Percentiles rank a stretch among this genome's conserved stretches.
phyloP scores from a whole-genome alignment of 2,113 vertebrate species.

The Gallinago jamesoni region DNA sequence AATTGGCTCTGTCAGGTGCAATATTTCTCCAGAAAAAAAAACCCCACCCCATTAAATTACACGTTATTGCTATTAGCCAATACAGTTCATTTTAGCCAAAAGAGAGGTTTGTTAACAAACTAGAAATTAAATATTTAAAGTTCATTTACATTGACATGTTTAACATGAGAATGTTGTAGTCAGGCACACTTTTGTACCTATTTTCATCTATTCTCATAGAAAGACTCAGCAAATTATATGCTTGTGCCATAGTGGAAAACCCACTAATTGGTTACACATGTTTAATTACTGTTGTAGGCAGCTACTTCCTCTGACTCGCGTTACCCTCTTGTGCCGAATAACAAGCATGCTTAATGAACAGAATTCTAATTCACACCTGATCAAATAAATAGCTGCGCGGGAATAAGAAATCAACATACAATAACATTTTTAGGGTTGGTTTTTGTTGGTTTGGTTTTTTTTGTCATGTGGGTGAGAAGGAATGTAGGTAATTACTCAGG shows the following conservation, averaged over 20 bases:
- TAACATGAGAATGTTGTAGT: constrained; percentile 73
- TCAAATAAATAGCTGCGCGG: constrained; percentile 77
- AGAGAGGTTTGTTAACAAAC: constrained; percentile 70
- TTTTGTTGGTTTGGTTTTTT: background rate
- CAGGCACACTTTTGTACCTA: constrained; percentile 77
- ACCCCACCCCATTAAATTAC: constrained; percentile 59
- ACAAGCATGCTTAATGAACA: constrained; percentile 80
- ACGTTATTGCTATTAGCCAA: constrained; percentile 66
- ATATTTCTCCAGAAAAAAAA: constrained; percentile 55
- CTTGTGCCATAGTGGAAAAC: constrained; percentile 86
- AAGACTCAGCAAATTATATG: constrained; percentile 91
- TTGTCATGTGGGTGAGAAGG: background rate
- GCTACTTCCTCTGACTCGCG: constrained; percentile 88
- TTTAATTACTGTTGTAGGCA: constrained; percentile 96
- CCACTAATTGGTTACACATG: constrained; percentile 97
- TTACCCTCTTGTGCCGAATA: constrained; percentile 85
- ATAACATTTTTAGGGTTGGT: constrained; percentile 30
- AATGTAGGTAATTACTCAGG: constrained; percentile 21
- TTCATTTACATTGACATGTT: constrained; percentile 77
- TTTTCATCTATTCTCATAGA: constrained; percentile 81
- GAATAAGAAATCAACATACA: constrained; percentile 68
- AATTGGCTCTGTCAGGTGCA: constrained; percentile 63
- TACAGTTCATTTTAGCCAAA: constrained; percentile 61
- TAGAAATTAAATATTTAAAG: constrained; percentile 79
- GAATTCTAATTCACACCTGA: constrained; percentile 89